Percentiles rank a stretch among this genome's conserved stretches.
Evolutionary conservation across 2,797 vertebrate species (phyloP).

Genomic region (Podargus strigoides): DNA sequence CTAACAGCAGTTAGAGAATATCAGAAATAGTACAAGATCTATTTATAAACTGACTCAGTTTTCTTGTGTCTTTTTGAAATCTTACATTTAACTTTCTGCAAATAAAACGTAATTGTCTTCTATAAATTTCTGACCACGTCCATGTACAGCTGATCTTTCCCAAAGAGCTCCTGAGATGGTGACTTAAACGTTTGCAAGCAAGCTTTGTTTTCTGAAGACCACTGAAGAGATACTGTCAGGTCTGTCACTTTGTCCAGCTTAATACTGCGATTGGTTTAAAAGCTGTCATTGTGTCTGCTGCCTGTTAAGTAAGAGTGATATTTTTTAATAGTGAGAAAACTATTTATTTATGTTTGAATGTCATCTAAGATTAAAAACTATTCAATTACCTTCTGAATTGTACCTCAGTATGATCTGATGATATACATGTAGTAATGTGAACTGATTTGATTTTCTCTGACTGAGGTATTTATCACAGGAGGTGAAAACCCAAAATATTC

Average conservation of each 20-base stretch:
- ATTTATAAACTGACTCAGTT: not conserved
- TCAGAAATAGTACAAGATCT: not conserved
- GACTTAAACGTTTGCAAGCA: not conserved
- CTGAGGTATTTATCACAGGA: not conserved
- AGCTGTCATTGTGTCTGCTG: not conserved
- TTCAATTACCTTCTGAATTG: constrained; percentile 11
- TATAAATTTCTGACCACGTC: not conserved
- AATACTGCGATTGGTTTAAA: constrained; percentile 6
- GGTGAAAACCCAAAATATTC: not conserved
- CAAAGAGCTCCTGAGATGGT: not conserved
- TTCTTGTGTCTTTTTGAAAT: not conserved
- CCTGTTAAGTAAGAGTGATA: not conserved
- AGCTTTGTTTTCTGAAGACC: not conserved
- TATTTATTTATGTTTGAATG: constrained; percentile 34
- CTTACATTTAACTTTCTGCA: not conserved
- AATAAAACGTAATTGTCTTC: not conserved
- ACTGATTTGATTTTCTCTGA: constrained; percentile 15
- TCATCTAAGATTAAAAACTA: constrained; percentile 37
- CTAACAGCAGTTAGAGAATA: not conserved
- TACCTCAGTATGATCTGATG: not conserved
- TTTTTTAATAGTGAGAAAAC: not conserved
- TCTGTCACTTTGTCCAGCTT: not conserved
- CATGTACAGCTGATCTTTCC: not conserved
- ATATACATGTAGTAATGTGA: not conserved
- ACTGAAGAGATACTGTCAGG: not conserved